A percentile compares a stretch with the other conserved stretches of the same genome.
Evolutionary conservation across 2,888 invertebrate species (phyloP).

Genomic region (Dynastes maya): DNA sequence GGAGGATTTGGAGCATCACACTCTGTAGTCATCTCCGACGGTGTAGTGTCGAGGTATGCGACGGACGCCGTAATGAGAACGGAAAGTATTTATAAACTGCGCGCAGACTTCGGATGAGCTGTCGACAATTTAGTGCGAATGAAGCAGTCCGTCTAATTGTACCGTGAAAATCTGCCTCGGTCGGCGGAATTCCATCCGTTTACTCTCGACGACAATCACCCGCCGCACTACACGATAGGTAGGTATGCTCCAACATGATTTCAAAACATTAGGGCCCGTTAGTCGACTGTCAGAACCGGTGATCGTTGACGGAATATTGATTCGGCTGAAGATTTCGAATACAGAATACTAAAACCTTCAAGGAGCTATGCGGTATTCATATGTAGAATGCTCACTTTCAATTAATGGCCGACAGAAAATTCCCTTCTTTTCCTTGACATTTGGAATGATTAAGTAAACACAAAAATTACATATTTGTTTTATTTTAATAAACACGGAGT

Average conservation of each 20-base stretch:
- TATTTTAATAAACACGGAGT: too few relatives aligned
- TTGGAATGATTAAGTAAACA: too few relatives aligned
- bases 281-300: slow-evolving; percentile 5
- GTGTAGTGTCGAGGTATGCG: slow-evolving; percentile 30
- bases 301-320: slow-evolving; percentile 41
- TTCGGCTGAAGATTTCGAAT: slow-evolving; percentile 11
- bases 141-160: slow-evolving; percentile 40
- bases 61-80: slow-evolving; percentile 43
- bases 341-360: slow-evolving; percentile 11
- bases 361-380: not conserved
- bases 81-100: slow-evolving; percentile 44
- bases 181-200: slow-evolving; percentile 40
- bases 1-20: not conserved
- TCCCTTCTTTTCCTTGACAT: too few relatives aligned
- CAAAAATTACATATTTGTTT: too few relatives aligned
- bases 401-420: too few relatives aligned
- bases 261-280: not conserved
- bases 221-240: not conserved
- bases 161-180: slow-evolving; percentile 34
- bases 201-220: not conserved
- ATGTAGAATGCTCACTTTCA: slow-evolving; percentile 2
- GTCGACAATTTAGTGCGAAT: slow-evolving; percentile 37
- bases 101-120: slow-evolving; percentile 44
- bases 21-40: not conserved
- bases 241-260: not conserved